Evolutionary conservation across 2,888 invertebrate genomes (phyloP), one percentile per base, ranked within the genome.

Genomic region (Aphidius colemani): DNA sequence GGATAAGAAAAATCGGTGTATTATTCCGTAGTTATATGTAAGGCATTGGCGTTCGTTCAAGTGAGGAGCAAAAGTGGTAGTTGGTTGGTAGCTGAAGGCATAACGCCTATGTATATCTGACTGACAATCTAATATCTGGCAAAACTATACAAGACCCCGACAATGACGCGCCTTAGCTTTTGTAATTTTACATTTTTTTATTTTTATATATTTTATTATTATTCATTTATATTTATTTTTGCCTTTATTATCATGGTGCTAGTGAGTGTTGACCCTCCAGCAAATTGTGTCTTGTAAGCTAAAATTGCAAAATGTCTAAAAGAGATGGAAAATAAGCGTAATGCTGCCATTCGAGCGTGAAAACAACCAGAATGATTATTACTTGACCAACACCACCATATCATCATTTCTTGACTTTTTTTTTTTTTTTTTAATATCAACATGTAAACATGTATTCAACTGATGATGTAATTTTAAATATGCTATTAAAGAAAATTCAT

Each of bases 111-210:
- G 11, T 69, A 65, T 70, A 72, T 69, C 69, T 70, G 70, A 70
- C 71, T 71, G 72, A 72, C 72, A 72, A 72, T 72, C 72, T 72
- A 72, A 72, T 72, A 72, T 72, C 71, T 69, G 65, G 65, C 61
- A 62, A 46, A 57, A 45, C 63, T 39, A 57, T 50, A 30, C 48
- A 62, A 48, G 39, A 30, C 30, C 5, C 30, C 30, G 56, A 44
- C 40, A 63, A 63, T 57, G 56, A 56, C 49, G 61, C 53, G 30
- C 45, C n/a, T 60, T 7, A 41, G 18, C n/a, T 30, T 30, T 30
- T 30, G 30, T 30, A 30, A 30, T 30, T 30, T 30, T 30, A 30
- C 5, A 30, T 30, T 5, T 18, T 18, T 18, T 30, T 30, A 2
- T 30, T 30, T 30, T 30, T 3, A 5, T 30, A 30, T 30, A 30